Percentiles rank a stretch among this genome's conserved stretches.
These are phyloP conservation scores for Salvator merianae DNA, from an alignment of 2,113 vertebrate genomes.

Conservation along the genomic window DNA sequence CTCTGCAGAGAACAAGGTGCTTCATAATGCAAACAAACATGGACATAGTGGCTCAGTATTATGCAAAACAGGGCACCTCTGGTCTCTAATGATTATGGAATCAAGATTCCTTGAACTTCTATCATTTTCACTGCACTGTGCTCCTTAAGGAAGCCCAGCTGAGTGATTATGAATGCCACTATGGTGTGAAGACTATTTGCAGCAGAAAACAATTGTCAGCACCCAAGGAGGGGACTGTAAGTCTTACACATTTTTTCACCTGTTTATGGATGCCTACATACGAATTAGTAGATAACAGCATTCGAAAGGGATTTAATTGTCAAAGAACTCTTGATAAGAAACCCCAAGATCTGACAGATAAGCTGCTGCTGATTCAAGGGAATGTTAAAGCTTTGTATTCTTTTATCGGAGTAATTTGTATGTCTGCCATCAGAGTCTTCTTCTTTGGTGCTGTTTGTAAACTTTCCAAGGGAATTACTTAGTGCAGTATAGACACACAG, in stretches of 20 bases:
- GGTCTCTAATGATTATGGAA: neutral
- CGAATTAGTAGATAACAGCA: neutral
- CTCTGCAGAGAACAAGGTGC: neutral
- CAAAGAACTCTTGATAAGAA: neutral
- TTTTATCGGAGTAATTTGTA: neutral
- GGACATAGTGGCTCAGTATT: neutral
- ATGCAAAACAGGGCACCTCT: neutral
- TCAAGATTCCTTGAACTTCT: neutral
- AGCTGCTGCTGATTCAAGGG: neutral
- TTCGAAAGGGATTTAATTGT: neutral
- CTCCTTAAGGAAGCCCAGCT: neutral
- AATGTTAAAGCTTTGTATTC: neutral
- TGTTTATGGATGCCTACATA: neutral
- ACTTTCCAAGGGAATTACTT: neutral
- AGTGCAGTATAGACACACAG: too few species aligned
- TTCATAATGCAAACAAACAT: neutral
- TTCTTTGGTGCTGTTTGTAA: neutral
- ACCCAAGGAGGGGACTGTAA: neutral
- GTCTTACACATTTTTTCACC: neutral
- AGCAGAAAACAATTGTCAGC: neutral
- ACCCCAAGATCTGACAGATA: neutral
- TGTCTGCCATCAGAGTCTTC: neutral
- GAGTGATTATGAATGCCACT: neutral
- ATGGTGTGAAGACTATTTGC: neutral
- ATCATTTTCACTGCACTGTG: neutral